Base-by-base conservation (phyloP, 2,888 invertebrate genomes). In the Apotomis turbidana region DNA sequence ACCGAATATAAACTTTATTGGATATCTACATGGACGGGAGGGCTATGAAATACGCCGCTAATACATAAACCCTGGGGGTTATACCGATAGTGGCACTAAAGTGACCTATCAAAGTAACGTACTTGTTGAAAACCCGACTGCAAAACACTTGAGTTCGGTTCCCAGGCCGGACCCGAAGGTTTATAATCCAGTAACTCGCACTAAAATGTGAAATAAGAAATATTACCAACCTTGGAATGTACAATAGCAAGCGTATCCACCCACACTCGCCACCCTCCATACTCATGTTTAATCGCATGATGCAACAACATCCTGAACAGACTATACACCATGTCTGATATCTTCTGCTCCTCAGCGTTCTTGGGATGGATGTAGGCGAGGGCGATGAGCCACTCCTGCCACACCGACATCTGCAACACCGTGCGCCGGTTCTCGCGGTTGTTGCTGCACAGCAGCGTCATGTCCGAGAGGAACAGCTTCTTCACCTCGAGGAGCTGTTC, bases 251-350 rank as follows among this genome's bases (percentile, higher is more conserved):
- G 90, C 0, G 99, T 99, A 86, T 99, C 99, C 5, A 99, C 99
- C 99, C 99, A 99, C 15, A 99, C 99, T 74, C 99, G 94, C 99
- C 99, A 99, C 13, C 99, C 99, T 5, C 99, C 99, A 84, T 99
- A 99, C 90, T 99, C 99, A 83, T 98, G 98, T 86, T 99, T 99
- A 79, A 99, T 98, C 55, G 99, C 99, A 89, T 99, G 99, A 87
- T 99, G 99, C 59, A 99, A 93, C 74, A 99, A 93, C 98, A 99
- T 99, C 13, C 98, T 95, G 93, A 99, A 99, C 78, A 99, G 93
- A 0, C 98, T 97, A 90, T 99, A 99, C 54, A 99, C 99, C 97
- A 99, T 98, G 85, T 99, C 99, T 0, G 98, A 98, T 69, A 99
- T 97, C 90, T 98, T 98, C 87, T 98, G 98, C 84, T 99, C 98